A percentile compares a stretch with the other conserved stretches of the same genome.
Evolutionary conservation across 2,888 invertebrate genomes (phyloP).

Genomic region (Drosophila seclusa): DNA sequence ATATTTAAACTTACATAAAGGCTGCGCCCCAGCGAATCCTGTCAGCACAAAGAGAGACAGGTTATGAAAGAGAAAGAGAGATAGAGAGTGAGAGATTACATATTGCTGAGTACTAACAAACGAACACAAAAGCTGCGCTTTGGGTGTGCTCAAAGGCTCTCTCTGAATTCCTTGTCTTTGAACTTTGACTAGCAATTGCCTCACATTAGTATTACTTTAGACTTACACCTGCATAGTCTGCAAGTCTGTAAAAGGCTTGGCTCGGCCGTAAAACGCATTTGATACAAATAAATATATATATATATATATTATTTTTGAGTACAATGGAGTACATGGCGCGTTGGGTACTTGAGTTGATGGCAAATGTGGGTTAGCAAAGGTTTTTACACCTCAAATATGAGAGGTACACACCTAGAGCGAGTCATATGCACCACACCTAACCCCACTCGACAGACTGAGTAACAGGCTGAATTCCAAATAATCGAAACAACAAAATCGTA

Average conservation of each 20-base stretch:
- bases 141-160: conserved; percentile 10
- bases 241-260: conserved; percentile 38
- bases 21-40: conserved; percentile 37
- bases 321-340: conserved; percentile 26
- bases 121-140: neutral
- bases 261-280: conserved; percentile 42
- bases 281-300: conserved; percentile 9
- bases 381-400: conserved; percentile 68
- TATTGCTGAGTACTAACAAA: conserved; percentile 11
- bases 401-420: conserved; percentile 66
- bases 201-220: conserved; percentile 19
- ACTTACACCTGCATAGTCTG: conserved; percentile 52
- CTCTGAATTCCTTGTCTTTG: conserved; percentile 20
- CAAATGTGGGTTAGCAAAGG: conserved; percentile 72
- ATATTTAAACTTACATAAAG: conserved; percentile 34
- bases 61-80: conserved; percentile 33
- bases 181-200: conserved; percentile 38
- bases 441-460: conserved; percentile 40
- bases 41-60: conserved; percentile 39
- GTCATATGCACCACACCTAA: conserved; percentile 43
- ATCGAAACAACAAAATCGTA: conserved; percentile 45
- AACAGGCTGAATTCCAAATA: conserved; percentile 37
- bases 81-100: conserved; percentile 31
- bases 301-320: neutral
- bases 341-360: conserved; percentile 24